Evolutionary conservation across 2,888 invertebrate genomes (phyloP), one percentile per base, ranked within the genome.

Genomic region (Halocaridina rubra): DNA sequence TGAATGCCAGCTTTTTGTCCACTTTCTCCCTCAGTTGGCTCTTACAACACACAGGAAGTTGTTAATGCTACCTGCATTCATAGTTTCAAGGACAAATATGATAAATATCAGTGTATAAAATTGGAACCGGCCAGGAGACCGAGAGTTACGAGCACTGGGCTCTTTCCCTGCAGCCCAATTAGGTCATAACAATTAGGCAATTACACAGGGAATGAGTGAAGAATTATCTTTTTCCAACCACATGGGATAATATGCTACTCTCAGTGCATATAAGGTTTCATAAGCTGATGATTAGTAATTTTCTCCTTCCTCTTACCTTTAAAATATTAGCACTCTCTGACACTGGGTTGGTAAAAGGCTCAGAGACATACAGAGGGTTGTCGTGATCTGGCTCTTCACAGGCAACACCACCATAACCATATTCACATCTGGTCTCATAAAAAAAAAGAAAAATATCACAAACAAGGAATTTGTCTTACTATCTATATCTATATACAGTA

Each of bases 361-460:
- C 84, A 0, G 86, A 82, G 5, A 88, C 24, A 27, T 80, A 86
- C 29, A 84, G 72, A 1, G 86, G 84, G 16, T 80, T 77, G 2
- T 76, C 80, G 16, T 39, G 82, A 0, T 89, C 89, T 8, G 90
- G 57, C 3, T 88, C 80, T 30, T 90, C 89, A 89, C 91, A 91
- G 0, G 89, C 89, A 0, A 86, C 79, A 0, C 91, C 91, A 53
- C 88, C 81, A 87, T 89, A 91, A 2, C 91, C 91, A 89, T 90
- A 90, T 87, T 91, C 91, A 89, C 91, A 91, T 24, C 91, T 91
- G 88, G 0, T 24, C 0, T n/a, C n/a, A n/a, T n/a, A n/a, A n/a
- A n/a, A 19, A 19, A 33, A 0, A 33, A 19, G 71, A 4, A 33
- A 4, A 33, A 13, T n/a, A 1, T 1, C 13, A 2, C 29, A 30